phyloP scores from a whole-genome alignment of 2,797 vertebrate genomes.

The Gymnopithys bicolor region DNA sequence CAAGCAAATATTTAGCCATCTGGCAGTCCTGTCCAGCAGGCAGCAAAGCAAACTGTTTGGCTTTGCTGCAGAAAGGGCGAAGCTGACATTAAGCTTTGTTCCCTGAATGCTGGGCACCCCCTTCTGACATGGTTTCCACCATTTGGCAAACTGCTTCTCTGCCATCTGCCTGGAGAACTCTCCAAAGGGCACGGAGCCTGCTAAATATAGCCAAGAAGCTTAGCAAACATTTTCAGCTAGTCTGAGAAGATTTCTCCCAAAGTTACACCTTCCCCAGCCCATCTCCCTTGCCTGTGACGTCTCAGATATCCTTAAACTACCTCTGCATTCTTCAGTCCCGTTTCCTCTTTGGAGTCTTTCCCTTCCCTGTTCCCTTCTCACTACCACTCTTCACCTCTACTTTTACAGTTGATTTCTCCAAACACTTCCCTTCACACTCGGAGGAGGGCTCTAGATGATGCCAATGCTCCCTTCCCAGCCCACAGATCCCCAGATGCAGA shows the following conservation, averaged over 20 bases:
- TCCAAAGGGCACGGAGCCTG: neutral
- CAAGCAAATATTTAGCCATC: conserved; percentile 56
- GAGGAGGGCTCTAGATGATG: conserved; percentile 29
- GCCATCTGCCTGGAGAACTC: conserved; percentile 49
- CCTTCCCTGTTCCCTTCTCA: conserved; percentile 18
- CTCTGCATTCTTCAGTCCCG: neutral
- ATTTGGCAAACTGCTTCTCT: neutral
- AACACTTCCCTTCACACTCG: neutral
- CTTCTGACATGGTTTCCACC: neutral
- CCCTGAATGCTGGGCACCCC: neutral
- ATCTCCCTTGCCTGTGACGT: neutral
- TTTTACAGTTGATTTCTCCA: conserved; percentile 1
- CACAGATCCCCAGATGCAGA: neutral
- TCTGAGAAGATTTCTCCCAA: conserved; percentile 34
- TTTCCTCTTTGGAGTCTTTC: conserved; percentile 30
- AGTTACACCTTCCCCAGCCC: neutral
- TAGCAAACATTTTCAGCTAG: conserved; percentile 38
- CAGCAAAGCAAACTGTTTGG: neutral
- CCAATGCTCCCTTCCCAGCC: conserved; percentile 16
- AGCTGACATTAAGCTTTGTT: neutral
- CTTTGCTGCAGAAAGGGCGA: neutral
- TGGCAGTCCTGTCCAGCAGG: conserved; percentile 19
- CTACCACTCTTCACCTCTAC: conserved; percentile 4
- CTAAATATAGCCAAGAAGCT: conserved; percentile 54
- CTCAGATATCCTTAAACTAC: neutral